Evolutionary conservation across 2,113 vertebrate genomes (phyloP), one percentile per base, ranked within the genome.

Genomic region (Hemibagrus wyckioides): DNA sequence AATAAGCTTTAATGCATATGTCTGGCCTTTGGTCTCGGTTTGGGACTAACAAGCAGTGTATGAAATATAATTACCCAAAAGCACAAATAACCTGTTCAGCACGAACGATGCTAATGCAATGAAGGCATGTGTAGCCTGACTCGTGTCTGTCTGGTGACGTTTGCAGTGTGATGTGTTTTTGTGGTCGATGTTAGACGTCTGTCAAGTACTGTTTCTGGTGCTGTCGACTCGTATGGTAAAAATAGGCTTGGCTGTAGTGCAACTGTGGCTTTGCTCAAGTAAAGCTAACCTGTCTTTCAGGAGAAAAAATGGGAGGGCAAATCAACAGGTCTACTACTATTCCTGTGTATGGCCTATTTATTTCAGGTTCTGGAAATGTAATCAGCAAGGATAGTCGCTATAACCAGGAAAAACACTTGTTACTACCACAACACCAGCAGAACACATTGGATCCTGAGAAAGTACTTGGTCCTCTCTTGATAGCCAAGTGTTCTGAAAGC

Each of bases 1-100:
- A 80, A 86, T 83, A 61, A 10, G 19, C 21, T 36, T 85, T 33
- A 86, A 54, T 80, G 69, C 80, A 48, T 83, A 80, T 52, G 80
- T 90, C 80, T 86, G 84, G 79, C 84, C 76, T 39, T 88, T 71
- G 76, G 73, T 85, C 50, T 88, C 52, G 25, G 83, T 61, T 48
- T 69, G 83, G 25, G 33, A 39, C 50, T 50, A 83, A 87, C 50
- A 79, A 82, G 41, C 83, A 59, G 83, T 80, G 57, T 63, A 83
- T 71, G 63, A 59, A 85, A 50, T 83, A 56, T 86, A 85, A 88
- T 88, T 90, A 88, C 52, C 56, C 86, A 83, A 79, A 71, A 79
- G 61, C 52, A 80, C 73, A 88, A 63, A 69, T 69, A 76, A 88
- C 73, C 80, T 57, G 87, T 88, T 84, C 6, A 86, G 77, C 44